Base-by-base conservation (phyloP, 1,140 invertebrate species). In the Zaprionus lachaisei region DNA sequence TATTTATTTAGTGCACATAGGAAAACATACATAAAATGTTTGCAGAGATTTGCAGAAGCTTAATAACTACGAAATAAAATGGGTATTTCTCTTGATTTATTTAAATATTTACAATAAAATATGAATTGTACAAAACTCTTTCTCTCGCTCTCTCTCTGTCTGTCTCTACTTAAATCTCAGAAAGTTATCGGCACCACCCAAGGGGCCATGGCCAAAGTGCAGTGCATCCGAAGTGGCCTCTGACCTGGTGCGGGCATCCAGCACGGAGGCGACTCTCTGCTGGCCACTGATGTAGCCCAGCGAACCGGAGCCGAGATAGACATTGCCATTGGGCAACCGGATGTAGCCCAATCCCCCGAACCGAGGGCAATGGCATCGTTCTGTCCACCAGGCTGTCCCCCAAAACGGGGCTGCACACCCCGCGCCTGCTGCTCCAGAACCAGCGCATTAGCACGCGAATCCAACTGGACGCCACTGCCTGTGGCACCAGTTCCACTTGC, bases 331-430 rank as follows among this genome's bases (percentile, higher is more conserved):
- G 41, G 91, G 77, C 47, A 92, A 17, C 0, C 87, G 90, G 7
- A 93, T 84, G 26, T 82, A 93, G 15, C 92, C 92, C 57, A 93
- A 62, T 6, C 91, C 87, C 92, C 92, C 0, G 92, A 93, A 2
- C 92, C 92, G 60, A 93, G n/a, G 6, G 92, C 86, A 28, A 93
- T 81, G 41, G 92, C 76, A 70, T 91, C 87, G 22, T 26, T 70
- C n/a, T 65, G 73, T 20, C 68, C 68, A n/a, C n/a, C n/a, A n/a
- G 31, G 51, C 1, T 37, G 37, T 9, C 20, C 41, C 20, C 72
- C 83, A 4, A 75, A 55, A 15, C 76, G 72, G 11, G 84, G 74
- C 65, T 77, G 83, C 7, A 89, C 55, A 12, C 79, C 41, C 2
- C 87, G 49, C 2, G 83, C 64, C 72, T 92, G 91, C 56, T 92